phyloP scores from a whole-genome alignment of 2,888 invertebrate genomes.

The Esperia sulphurella region DNA sequence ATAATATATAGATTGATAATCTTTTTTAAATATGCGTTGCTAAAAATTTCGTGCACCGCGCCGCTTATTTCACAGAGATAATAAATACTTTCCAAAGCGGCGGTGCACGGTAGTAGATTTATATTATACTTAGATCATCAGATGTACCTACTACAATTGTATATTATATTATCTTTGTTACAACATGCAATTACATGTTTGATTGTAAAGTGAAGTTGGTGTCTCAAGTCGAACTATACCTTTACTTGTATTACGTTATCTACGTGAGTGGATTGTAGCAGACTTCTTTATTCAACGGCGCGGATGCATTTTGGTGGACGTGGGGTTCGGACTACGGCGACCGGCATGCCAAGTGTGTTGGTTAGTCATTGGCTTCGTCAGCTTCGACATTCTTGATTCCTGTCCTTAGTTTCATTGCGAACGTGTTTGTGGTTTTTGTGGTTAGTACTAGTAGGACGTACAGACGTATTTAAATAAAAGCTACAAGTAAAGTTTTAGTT shows the following conservation, averaged over 20 bases:
- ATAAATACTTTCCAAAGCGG: no score
- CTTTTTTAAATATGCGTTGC: no score
- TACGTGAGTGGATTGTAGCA: slow-evolving; percentile 28
- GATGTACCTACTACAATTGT: no score
- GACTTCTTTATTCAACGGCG: slow-evolving; percentile 37
- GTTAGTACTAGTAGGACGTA: background rate
- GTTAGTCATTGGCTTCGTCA: slow-evolving; percentile 29
- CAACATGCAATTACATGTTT: no score
- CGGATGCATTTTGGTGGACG: slow-evolving; percentile 41
- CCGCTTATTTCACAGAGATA: no score
- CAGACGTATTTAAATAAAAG: background rate
- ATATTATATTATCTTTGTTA: no score
- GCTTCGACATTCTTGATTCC: slow-evolving; percentile 1
- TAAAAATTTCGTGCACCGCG: no score
- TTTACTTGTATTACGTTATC: slow-evolving; percentile 17
- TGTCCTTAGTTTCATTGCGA: background rate
- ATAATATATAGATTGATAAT: no score
- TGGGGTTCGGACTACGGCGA: slow-evolving; percentile 23
- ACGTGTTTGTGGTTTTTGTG: slow-evolving; percentile 1
- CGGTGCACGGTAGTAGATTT: no score
- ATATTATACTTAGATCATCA: no score
- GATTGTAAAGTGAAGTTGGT: no score
- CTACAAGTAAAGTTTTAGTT: background rate
- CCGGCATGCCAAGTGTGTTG: slow-evolving; percentile 46
- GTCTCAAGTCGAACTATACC: slow-evolving; percentile 24